These are phyloP conservation scores for Ooceraea biroi DNA, from an alignment of 1,140 invertebrate species.

Conservation along the genomic window DNA sequence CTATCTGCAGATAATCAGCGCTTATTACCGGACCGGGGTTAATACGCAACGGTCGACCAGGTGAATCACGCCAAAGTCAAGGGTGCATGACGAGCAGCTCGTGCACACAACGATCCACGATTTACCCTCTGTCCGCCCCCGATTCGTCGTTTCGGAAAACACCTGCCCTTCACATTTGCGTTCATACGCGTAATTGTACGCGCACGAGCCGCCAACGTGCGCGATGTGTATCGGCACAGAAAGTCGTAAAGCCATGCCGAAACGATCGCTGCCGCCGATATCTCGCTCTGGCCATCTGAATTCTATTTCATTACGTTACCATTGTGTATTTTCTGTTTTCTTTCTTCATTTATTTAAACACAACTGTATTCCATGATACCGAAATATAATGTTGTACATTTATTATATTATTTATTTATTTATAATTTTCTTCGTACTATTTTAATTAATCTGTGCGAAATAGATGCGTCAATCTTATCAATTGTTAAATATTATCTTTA, in stretches of 20 bases:
- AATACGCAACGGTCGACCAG: constrained; percentile 84
- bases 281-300: constrained; percentile 8
- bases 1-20: constrained; percentile 78
- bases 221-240: constrained; percentile 77
- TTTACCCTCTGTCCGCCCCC: constrained; percentile 78
- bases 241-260: constrained; percentile 72
- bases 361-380: not conserved
- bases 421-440: too few species aligned
- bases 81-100: constrained; percentile 81
- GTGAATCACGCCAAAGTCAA: constrained; percentile 86
- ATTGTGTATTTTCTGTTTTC: not conserved
- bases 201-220: constrained; percentile 77
- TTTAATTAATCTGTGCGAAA: too few species aligned
- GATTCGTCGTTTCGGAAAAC: constrained; percentile 71
- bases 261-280: constrained; percentile 50
- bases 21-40: constrained; percentile 77
- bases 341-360: not conserved
- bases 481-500: too few species aligned
- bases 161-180: constrained; percentile 76
- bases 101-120: constrained; percentile 80
- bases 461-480: too few species aligned
- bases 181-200: constrained; percentile 74
- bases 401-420: not conserved
- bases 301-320: constrained; percentile 54
- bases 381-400: not conserved